Base-by-base conservation (phyloP, 2,113 vertebrate species). In the Hippopotamus amphibius region DNA sequence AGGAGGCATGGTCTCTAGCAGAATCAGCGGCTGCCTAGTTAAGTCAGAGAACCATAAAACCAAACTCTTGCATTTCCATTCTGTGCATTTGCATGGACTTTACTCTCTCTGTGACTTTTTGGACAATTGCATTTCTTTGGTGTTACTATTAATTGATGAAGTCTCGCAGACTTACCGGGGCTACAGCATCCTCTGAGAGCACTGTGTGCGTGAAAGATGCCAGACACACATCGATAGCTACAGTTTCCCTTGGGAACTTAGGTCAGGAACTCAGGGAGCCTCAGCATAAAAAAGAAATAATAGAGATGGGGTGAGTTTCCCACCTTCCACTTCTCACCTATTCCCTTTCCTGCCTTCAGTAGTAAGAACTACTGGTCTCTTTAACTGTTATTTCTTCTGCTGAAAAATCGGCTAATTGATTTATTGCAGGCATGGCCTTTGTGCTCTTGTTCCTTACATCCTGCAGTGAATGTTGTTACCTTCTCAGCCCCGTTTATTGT, bases 331-430 rank as follows among this genome's bases (percentile, higher is more conserved):
- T 37, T 48, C 46, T 89, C 53, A 13, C 46, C 1, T 65, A 33
- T 91, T 83, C 87, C 0, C 0, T 55, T 93, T 50, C 86, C 90
- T 81, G 50, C 90, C 0, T 22, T 5, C 0, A 0, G 69, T 94
- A 86, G 74, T 41, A 89, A 68, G 43, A 90, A 66, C 48, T 88
- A 19, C 74, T 95, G 80, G 3, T 33, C 55, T 85, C 21, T 69
- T 76, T 93, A 82, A 91, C 92, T 63, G 66, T 80, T 88, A 97
- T 98, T 93, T 98, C 95, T 89, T 19, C 30, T 86, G 95, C 79
- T 97, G 97, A 91, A 95, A 77, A 0, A 1, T 77, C 1, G 50
- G 92, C 68, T 98, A 97, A 98, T 97, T 98, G 97, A 98, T 98
- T 98, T 97, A 93, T 91, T 83, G 90, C 2, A 1, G 93, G 90